Evolutionary conservation across 2,113 vertebrate genomes (phyloP).

Genomic region (Nymphicus hollandicus): DNA sequence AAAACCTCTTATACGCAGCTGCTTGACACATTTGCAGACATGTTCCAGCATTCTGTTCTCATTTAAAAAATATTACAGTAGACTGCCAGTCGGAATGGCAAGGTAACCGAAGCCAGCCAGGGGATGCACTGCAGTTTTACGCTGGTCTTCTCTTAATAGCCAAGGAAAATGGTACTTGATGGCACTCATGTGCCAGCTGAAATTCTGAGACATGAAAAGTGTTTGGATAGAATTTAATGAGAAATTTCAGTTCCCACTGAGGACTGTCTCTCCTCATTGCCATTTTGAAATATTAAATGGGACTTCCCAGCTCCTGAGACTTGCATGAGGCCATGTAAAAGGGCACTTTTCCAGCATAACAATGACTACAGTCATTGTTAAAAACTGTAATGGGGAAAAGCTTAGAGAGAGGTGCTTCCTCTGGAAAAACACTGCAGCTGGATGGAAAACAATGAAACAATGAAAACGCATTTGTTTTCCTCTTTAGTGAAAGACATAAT

Average conservation of each 20-base stretch:
- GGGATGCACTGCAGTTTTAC: background rate
- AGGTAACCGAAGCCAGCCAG: background rate
- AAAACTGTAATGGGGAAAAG: background rate
- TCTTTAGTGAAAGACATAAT: background rate
- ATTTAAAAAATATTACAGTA: conserved; percentile 8
- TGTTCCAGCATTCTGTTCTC: conserved; percentile 21
- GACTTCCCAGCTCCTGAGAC: background rate
- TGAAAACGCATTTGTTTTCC: background rate
- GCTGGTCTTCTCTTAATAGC: background rate
- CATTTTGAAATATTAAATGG: background rate
- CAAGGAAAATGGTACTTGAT: background rate
- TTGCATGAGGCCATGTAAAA: background rate
- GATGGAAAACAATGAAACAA: background rate
- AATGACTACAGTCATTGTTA: background rate
- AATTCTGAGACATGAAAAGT: background rate
- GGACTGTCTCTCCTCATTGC: background rate
- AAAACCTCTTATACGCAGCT: conserved; percentile 17
- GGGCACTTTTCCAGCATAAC: background rate
- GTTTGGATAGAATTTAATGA: background rate
- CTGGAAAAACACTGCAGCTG: background rate
- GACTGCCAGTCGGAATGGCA: background rate
- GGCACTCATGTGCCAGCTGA: background rate
- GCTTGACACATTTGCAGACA: background rate
- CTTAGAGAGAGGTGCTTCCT: background rate
- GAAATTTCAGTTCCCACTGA: background rate